Evolutionary conservation across 2,113 vertebrate species (phyloP), one percentile per base, ranked within the genome.

Genomic region (Meleagris gallopavo): DNA sequence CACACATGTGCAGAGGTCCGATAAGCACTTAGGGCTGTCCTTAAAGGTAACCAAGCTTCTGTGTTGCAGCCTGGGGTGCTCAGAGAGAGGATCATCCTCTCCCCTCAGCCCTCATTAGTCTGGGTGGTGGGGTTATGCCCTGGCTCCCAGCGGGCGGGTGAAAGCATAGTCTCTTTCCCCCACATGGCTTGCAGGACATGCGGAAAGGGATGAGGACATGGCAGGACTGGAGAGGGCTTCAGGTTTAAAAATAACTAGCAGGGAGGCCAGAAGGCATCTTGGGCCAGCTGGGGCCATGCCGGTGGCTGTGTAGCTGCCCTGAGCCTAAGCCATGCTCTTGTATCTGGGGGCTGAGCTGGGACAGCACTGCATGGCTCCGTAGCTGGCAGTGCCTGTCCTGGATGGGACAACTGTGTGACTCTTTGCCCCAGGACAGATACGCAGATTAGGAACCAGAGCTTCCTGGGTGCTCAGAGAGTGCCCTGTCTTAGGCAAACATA

Each of bases 211-310:
- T 34, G 55, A 32, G 83, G 91, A 95, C 92, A 67, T 86, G 77
- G 83, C 65, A 58, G 65, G 6, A 1, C 55, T 75, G 81, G 55
- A 62, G 60, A 81, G 73, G 61, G n/a, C 46, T 92, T 2, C 36
- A 14, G 57, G 20, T 83, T 92, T 95, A 92, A 92, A 95, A 94
- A 92, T 94, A 95, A 74, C 86, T 1, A 0, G 10, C 57, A 41
- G 78, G 62, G 65, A 0, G 1, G 34, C 13, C 34, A 46, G 12
- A 3, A 4, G 41, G 75, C 62, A 83, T 75, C 30, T 50, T 43
- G 76, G 41, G 34, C 71, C 21, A 25, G 82, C 50, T 1, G 3
- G 3, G 32, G 67, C 88, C 52, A 41, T 27, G 48, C 70, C 71
- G 46, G 12, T 36, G 65, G 79, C 55, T 21, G 9, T 7, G 8